Evolutionary conservation across 1,140 invertebrate species (phyloP).

Genomic region (Hyles euphorbiae): DNA sequence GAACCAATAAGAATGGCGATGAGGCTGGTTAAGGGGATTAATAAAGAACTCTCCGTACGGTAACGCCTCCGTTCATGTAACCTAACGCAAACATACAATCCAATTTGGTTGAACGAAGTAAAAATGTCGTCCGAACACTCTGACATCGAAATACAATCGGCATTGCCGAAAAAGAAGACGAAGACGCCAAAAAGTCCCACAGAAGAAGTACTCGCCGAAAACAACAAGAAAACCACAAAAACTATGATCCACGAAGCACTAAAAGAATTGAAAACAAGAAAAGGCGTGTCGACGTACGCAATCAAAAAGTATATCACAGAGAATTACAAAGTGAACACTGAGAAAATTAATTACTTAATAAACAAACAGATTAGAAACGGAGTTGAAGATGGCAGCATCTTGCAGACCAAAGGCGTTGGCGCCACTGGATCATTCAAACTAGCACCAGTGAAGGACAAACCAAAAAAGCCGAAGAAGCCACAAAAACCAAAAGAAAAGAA

Average conservation of each 20-base stretch:
- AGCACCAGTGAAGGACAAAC: conserved; percentile 22
- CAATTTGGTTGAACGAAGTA: neutral
- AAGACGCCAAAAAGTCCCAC: conserved; percentile 35
- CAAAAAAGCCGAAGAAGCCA: conserved; percentile 21
- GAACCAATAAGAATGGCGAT: neutral
- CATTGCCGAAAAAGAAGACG: conserved; percentile 27
- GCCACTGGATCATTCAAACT: conserved; percentile 59
- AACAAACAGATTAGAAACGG: conserved; percentile 49
- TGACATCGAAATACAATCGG: conserved; percentile 33
- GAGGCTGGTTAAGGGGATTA: neutral
- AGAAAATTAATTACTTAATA: conserved; percentile 51
- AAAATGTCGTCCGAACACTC: conserved; percentile 40
- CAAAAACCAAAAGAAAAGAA: conserved; percentile 22
- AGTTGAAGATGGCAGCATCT: conserved; percentile 42
- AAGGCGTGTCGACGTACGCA: conserved; percentile 53
- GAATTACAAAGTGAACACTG: conserved; percentile 41
- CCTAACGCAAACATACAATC: neutral
- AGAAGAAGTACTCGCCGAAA: conserved; percentile 23
- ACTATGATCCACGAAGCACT: conserved; percentile 50
- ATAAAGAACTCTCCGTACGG: conserved; percentile 5
- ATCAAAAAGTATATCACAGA: conserved; percentile 56
- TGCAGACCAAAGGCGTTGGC: conserved; percentile 50
- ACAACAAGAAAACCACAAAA: conserved; percentile 49
- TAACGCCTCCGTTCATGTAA: conserved; percentile 11
- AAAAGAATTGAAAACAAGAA: conserved; percentile 42